phyloP scores from a whole-genome alignment of 2,797 vertebrate species.

The Tadarida brasiliensis region DNA sequence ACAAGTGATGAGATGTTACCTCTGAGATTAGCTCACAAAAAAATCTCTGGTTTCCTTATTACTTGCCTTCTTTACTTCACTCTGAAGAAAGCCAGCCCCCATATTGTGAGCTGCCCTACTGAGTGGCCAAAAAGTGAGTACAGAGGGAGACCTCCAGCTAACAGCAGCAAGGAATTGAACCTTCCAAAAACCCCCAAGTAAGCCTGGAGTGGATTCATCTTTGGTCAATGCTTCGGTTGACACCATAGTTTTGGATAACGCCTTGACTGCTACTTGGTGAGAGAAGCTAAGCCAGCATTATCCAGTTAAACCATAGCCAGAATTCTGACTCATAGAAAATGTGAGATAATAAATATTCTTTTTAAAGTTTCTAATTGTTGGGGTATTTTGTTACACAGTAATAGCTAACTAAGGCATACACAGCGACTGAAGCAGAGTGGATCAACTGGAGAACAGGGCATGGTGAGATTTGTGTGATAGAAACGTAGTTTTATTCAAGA shows the following conservation, averaged over 20 bases:
- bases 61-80: background rate
- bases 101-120: background rate
- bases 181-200: background rate
- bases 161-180: background rate
- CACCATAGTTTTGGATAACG: background rate
- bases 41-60: background rate
- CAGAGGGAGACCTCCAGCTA: background rate
- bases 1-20: background rate
- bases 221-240: background rate
- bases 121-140: background rate
- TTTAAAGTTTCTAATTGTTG: background rate
- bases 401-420: background rate
- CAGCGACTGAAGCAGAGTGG: background rate
- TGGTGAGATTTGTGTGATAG: background rate
- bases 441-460: background rate
- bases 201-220: background rate
- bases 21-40: background rate
- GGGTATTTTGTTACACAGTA: background rate
- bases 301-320: background rate
- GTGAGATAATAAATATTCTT: background rate
- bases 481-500: background rate
- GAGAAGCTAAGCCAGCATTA: background rate
- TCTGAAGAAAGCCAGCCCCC: background rate
- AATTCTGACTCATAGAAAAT: background rate
- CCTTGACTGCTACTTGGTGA: background rate